Evolutionary conservation across 2,113 vertebrate genomes (phyloP).

Genomic region (Gambusia holbrooki): DNA sequence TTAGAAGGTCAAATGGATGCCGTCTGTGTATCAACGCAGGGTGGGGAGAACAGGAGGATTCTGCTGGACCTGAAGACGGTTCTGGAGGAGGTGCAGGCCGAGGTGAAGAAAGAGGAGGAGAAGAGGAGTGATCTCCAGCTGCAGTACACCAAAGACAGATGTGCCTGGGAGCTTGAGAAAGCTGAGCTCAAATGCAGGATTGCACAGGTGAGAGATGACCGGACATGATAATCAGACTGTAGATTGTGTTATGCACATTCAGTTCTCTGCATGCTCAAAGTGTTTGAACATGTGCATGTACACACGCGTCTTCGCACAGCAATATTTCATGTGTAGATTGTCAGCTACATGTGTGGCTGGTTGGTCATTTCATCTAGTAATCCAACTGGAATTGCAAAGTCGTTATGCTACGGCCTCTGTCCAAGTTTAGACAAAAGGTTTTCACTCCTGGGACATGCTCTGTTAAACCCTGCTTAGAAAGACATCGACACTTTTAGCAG

Average conservation of each 20-base stretch:
- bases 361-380: constrained; percentile 13
- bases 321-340: not conserved
- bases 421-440: constrained; percentile 63
- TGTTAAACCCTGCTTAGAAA: constrained; percentile 25
- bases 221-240: not conserved
- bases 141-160: constrained; percentile 78
- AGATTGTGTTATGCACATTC: not conserved
- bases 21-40: constrained; percentile 56
- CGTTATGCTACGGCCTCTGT: constrained; percentile 46
- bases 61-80: constrained; percentile 76
- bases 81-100: constrained; percentile 76
- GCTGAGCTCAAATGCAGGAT: constrained; percentile 77
- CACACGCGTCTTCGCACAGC: not conserved
- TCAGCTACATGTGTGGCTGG: constrained; percentile 11
- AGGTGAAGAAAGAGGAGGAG: constrained; percentile 79
- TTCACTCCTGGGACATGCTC: constrained; percentile 27
- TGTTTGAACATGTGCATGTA: no score
- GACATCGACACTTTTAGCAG: constrained; percentile 27
- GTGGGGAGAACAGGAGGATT: constrained; percentile 78
- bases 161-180: constrained; percentile 80
- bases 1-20: not conserved
- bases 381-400: constrained; percentile 38
- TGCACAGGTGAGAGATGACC: constrained; percentile 69
- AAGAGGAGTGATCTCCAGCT: constrained; percentile 76
- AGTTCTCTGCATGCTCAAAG: not conserved